A percentile compares a stretch with the other conserved stretches of the same genome.
Conservation (phyloP, 2,113 vertebrate species). For the human region DNA sequence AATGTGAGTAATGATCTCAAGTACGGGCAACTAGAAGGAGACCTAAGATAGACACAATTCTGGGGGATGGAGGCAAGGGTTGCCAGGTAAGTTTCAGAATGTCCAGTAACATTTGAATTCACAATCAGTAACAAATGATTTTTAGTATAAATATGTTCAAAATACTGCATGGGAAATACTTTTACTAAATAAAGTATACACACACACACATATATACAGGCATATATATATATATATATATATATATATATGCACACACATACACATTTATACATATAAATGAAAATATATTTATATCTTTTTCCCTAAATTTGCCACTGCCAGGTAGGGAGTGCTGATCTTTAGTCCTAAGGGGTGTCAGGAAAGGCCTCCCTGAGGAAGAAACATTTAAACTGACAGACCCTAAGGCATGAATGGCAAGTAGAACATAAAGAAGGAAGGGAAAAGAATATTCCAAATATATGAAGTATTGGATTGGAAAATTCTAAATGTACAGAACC, state of each 20-base stretch:
- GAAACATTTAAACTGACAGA: background rate
- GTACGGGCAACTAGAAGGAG: background rate
- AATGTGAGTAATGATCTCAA: background rate
- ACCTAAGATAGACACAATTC: background rate
- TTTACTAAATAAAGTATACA: background rate
- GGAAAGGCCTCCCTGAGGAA: background rate
- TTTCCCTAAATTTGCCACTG: background rate
- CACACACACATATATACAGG: no score
- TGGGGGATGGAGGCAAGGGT: fast-evolving
- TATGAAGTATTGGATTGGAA: background rate
- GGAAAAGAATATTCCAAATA: background rate
- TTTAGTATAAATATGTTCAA: background rate
- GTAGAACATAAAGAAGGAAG: background rate
- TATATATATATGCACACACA: no score
- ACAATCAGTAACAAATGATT: background rate
- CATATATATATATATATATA: background rate
- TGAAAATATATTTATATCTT: background rate
- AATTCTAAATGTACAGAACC: background rate
- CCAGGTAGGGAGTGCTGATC: background rate
- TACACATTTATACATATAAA: background rate
- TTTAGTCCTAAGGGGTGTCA: background rate
- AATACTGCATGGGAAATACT: background rate
- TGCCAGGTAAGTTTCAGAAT: background rate
- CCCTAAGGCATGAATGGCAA: background rate
- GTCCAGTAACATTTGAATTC: background rate